Conservation (phyloP, 2,797 vertebrate genomes). For the Prunella strophiata region DNA sequence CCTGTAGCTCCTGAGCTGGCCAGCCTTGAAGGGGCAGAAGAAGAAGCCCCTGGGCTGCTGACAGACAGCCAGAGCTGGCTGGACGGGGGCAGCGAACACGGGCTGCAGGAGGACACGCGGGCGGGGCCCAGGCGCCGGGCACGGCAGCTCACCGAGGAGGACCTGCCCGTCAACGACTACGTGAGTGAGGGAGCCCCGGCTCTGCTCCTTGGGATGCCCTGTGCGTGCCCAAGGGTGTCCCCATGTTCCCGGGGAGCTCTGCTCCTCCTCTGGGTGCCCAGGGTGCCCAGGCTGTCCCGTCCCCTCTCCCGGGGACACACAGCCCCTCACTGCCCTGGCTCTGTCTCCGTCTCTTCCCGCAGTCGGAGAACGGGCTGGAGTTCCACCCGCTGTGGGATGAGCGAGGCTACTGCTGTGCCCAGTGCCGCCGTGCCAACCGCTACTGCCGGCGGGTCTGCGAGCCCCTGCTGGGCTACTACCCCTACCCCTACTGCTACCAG, state of each 20-base stretch:
- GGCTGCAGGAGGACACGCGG: conserved; percentile 68
- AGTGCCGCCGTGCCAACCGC: conserved; percentile 90
- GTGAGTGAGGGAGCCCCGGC: conserved; percentile 78
- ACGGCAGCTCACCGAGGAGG: conserved; percentile 88
- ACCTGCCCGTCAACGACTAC: conserved; percentile 88
- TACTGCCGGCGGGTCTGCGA: conserved; percentile 90
- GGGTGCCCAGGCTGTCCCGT: not conserved
- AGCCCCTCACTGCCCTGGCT: not conserved
- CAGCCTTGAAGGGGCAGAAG: conserved; percentile 76
- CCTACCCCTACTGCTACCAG: conserved; percentile 95
- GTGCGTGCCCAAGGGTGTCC: not conserved
- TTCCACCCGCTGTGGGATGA: conserved; percentile 91
- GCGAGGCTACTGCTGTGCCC: conserved; percentile 89
- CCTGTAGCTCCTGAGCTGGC: conserved; percentile 80
- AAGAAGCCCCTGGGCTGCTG: conserved; percentile 61
- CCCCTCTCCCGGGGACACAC: fast-evolving
- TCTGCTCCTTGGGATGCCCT: not conserved
- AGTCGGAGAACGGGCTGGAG: conserved; percentile 90
- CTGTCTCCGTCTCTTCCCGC: conserved; percentile 36
- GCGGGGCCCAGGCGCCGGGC: conserved; percentile 79
- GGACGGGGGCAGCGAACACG: not conserved
- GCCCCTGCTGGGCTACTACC: conserved; percentile 91
- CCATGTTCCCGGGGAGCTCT: fast-evolving
- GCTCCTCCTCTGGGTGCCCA: not conserved
- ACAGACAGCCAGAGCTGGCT: conserved; percentile 39